phyloP scores from a whole-genome alignment of 2,888 invertebrate genomes.

The Coecobrya sp. region DNA sequence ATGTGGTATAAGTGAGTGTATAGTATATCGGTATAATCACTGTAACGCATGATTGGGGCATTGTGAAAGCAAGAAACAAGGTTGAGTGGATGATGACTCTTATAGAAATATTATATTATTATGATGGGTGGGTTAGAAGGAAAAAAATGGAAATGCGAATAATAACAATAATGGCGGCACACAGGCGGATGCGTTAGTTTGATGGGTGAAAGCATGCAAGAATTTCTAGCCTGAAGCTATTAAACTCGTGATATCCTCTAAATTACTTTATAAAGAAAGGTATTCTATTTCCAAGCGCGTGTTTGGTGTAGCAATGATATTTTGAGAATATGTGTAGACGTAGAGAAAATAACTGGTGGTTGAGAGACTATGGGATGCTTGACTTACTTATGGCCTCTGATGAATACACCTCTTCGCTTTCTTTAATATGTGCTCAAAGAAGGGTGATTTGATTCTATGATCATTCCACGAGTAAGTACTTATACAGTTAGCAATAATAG shows the following conservation, averaged over 20 bases:
- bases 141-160: constrained; percentile 15
- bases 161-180: not conserved
- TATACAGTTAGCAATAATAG: too few species aligned
- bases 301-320: too few species aligned
- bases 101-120: constrained; percentile 15
- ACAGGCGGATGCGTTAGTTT: not conserved
- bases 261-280: not conserved
- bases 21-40: not conserved
- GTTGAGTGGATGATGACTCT: not conserved
- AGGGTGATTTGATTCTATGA: too few species aligned
- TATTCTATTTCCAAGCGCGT: not conserved
- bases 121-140: not conserved
- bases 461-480: too few species aligned
- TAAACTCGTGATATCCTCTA: not conserved
- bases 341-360: not conserved
- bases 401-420: too few species aligned
- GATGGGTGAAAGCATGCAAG: constrained; percentile 20
- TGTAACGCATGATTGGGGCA: not conserved
- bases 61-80: not conserved
- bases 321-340: not conserved
- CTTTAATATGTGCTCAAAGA: too few species aligned
- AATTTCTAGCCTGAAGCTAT: not conserved
- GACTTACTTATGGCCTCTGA: not conserved
- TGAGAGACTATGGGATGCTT: not conserved
- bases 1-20: not conserved